phyloP scores from a whole-genome alignment of 2,888 invertebrate genomes.

The Notodonta ziczac region DNA sequence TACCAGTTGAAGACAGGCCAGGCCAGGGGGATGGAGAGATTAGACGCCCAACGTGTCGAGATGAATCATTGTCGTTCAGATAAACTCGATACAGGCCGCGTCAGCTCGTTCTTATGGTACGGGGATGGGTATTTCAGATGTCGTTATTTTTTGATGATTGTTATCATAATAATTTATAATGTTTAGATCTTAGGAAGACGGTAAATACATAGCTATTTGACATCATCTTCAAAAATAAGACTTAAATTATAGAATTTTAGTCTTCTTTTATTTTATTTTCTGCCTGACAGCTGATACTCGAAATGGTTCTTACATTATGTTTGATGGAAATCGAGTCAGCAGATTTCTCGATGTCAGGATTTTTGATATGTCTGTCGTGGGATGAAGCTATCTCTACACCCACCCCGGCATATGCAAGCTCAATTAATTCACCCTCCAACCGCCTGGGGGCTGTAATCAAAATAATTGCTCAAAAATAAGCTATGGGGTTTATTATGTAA shows the following conservation, averaged over 20 bases:
- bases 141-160: neutral
- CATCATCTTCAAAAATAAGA: too few relatives aligned
- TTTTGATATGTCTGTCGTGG: neutral
- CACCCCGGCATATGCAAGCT: neutral
- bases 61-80: constrained; percentile 8
- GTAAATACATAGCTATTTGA: too few relatives aligned
- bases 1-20: neutral
- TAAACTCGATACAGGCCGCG: constrained; percentile 5
- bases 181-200: too few relatives aligned
- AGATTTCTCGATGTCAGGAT: too few relatives aligned
- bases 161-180: neutral
- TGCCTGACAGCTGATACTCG: too few relatives aligned
- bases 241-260: too few relatives aligned
- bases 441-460: neutral
- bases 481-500: neutral
- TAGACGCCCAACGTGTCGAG: constrained; percentile 6
- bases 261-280: too few relatives aligned
- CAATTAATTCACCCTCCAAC: neutral
- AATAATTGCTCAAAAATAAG: constrained; percentile 1
- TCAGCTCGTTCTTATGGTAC: constrained; percentile 7
- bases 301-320: too few relatives aligned
- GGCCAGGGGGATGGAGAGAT: constrained; percentile 2
- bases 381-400: neutral
- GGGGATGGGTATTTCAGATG: neutral
- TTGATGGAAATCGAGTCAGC: too few relatives aligned